Base-by-base conservation (phyloP, 2,113 vertebrate species). In the Serinus canaria region DNA sequence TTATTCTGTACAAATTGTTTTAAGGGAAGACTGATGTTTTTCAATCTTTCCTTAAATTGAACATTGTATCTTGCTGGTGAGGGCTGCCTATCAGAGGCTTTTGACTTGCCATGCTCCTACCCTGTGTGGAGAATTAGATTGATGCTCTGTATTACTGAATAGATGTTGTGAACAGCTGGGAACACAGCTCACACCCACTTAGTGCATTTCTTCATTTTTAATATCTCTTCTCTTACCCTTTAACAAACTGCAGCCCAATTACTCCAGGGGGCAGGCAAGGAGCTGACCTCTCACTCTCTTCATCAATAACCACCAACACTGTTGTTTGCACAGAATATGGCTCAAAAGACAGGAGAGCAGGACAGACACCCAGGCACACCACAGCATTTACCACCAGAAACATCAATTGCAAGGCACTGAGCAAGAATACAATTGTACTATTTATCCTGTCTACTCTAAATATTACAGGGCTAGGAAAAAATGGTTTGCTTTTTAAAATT, bases 1-100 rank as follows among this genome's bases (percentile, higher is more conserved):
- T 95, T 98, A 97, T 98, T 97, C 95, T 90, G 91, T 28, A 73
- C 93, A 98, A 97, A 97, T 97, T 98, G 96, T 97, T 97, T 98
- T 96, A 97, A 97, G 92, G 92, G 88, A 96, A 97, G 97, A 90
- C 90, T 96, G 97, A 97, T 98, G 97, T 97, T 98, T 97, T 96
- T 96, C 97, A 97, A 95, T 97, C 87, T 94, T 96, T 92, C 82
- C 88, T 91, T 95, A 97, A 97, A 96, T 95, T 97, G 96, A 96
- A 96, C 86, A 87, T 55, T 89, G 96, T 93, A 91, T 96, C 89
- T 94, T 94, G 55, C 91, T 86, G 81, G 90, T 91, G 77, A 96
- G 87, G 87, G 85, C 66, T 89, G 87, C 79, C 94, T 97, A 50
- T 89, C 33, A 37, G 81, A 95, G 80, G 49, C 62, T 21, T 93